Evolutionary conservation across 2,797 vertebrate genomes (phyloP), one percentile per base, ranked within the genome.

Genomic region (Limosa lapponica): DNA sequence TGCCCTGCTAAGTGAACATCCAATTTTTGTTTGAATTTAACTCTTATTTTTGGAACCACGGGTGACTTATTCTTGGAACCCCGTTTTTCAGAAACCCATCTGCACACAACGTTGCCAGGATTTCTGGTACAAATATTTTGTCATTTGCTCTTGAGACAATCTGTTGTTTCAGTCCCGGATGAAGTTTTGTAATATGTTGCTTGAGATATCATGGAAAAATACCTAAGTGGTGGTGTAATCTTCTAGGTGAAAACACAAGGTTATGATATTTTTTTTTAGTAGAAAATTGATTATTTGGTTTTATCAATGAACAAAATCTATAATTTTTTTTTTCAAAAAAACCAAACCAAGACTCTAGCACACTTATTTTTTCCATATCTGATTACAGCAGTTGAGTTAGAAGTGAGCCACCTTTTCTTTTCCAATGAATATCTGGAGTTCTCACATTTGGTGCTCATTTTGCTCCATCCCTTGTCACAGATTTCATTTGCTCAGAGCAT

Each of bases 101-200:
- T 98, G 98, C 95, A 97, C 64, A 4, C 84, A 94, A 83, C 4
- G 44, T 91, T 98, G 97, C 97, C 98, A 98, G 89, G 89, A 96
- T 98, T 97, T 96, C 89, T 97, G 98, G 93, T 97, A 96, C 97
- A 98, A 98, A 98, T 98, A 98, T 98, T 97, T 97, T 98, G 98
- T 98, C 98, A 97, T 97, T 97, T 97, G 96, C 97, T 98, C 97
- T 98, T 97, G 95, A 98, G 97, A 96, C 98, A 98, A 98, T 97
- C 97, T 98, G 98, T 97, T 98, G 97, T 98, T 98, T 98, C 96
- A 96, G 97, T 97, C 95, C 96, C 96, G 94, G 96, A 97, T 97
- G 89, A 97, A 97, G 94, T 98, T 98, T 97, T 97, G 94, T 98
- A 97, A 97, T 97, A 94, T 97, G 89, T 93, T 97, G 87, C 93